These are phyloP conservation scores for Odontocolon sp. DNA, from an alignment of 2,888 invertebrate species.

Conservation along the genomic window DNA sequence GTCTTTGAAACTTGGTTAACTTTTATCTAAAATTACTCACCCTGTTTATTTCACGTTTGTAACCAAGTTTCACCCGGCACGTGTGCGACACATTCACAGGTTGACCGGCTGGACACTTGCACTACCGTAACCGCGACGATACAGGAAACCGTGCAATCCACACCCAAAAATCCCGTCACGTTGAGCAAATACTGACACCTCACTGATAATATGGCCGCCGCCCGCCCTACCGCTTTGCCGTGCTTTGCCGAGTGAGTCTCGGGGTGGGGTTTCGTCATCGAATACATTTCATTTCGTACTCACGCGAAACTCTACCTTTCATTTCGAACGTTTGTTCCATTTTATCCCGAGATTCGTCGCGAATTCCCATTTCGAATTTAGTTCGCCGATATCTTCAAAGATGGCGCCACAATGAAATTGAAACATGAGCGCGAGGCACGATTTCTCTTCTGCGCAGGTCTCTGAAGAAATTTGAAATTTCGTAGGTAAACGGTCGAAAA, in stretches of 20 bases:
- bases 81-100: slow-evolving; percentile 75
- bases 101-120: slow-evolving; percentile 73
- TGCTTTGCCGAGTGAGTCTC: slow-evolving; percentile 47
- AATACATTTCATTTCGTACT: too few species aligned
- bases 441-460: too few species aligned
- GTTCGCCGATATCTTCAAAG: too few species aligned
- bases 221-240: slow-evolving; percentile 69
- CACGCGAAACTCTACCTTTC: too few species aligned
- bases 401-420: too few species aligned
- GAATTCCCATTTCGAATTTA: too few species aligned
- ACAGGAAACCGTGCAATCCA: slow-evolving; percentile 78
- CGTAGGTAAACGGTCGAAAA: too few species aligned
- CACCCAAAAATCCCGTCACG: slow-evolving; percentile 80
- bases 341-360: too few species aligned
- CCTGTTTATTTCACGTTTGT: slow-evolving; percentile 58
- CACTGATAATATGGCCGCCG: slow-evolving; percentile 80
- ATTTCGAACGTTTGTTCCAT: too few species aligned
- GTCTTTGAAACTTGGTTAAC: neutral
- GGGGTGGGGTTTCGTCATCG: slow-evolving; percentile 46
- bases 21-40: slow-evolving; percentile 43
- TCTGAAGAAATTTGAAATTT: too few species aligned
- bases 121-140: slow-evolving; percentile 66
- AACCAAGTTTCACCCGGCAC: slow-evolving; percentile 69
- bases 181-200: slow-evolving; percentile 81
- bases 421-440: too few species aligned